Conservation (phyloP, 2,113 vertebrate species). For the Xenus cinereus region DNA sequence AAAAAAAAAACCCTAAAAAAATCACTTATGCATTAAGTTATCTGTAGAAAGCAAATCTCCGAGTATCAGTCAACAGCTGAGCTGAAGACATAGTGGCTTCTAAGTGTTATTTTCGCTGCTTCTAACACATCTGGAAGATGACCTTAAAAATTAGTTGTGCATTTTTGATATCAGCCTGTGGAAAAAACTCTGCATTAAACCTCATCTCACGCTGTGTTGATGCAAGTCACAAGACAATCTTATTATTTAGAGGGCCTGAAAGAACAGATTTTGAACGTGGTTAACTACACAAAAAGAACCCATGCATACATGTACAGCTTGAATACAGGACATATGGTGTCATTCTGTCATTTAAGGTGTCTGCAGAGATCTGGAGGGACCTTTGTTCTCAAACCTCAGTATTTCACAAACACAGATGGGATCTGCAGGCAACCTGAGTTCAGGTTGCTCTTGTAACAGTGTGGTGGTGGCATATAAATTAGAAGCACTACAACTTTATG, state of each 20-base stretch:
- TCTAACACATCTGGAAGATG: neutral
- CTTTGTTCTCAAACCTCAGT: neutral
- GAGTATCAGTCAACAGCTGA: neutral
- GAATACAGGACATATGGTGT: neutral
- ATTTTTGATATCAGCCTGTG: neutral
- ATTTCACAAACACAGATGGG: neutral
- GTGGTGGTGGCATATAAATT: neutral
- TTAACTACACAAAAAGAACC: neutral
- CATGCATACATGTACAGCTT: neutral
- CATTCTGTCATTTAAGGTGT: neutral
- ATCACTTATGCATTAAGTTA: neutral
- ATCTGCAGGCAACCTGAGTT: neutral
- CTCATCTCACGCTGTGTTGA: neutral
- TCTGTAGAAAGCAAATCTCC: neutral
- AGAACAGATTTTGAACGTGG: neutral
- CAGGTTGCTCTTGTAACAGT: neutral
- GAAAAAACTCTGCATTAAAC: neutral
- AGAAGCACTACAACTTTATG: neutral
- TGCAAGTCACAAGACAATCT: neutral
- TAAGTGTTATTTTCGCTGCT: neutral
- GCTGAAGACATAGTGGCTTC: neutral
- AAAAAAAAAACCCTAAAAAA: neutral
- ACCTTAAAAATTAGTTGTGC: neutral
- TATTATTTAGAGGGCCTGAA: neutral
- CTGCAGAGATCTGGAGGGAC: neutral